Conservation (phyloP, 2,113 vertebrate genomes). For the Saccopteryx leptura region DNA sequence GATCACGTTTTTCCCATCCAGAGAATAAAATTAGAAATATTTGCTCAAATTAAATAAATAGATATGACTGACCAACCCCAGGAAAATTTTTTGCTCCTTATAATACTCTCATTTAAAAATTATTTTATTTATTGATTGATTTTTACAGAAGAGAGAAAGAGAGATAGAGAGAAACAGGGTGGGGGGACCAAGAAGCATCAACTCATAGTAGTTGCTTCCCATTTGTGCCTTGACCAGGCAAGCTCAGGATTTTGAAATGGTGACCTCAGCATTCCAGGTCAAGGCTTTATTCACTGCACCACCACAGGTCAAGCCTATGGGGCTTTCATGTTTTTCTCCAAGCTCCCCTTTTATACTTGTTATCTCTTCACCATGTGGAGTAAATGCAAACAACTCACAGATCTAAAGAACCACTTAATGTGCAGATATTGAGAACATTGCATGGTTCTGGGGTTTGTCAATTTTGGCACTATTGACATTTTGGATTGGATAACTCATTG, state of each 20-base stretch:
- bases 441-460: not conserved
- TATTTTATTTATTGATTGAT: no score
- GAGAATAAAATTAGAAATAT: constrained; percentile 9
- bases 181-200: no score
- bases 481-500: not conserved
- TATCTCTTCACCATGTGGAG: not conserved
- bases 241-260: no score
- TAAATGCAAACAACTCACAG: not conserved
- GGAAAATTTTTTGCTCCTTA: not conserved
- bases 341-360: not conserved
- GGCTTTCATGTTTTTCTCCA: not conserved
- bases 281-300: no score
- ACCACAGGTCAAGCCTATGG: no score
- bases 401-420: not conserved
- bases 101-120: not conserved
- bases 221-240: no score
- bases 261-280: no score
- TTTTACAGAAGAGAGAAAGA: no score
- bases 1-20: not conserved
- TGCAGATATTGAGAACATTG: not conserved
- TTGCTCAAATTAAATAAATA: not conserved
- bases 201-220: no score
- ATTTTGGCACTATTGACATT: not conserved
- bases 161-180: no score
- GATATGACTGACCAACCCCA: not conserved